Percentiles rank a stretch among this genome's conserved stretches.
These are phyloP conservation scores for Sceliomorpha sp. DNA, from an alignment of 2,888 invertebrate species.

Conservation along the genomic window DNA sequence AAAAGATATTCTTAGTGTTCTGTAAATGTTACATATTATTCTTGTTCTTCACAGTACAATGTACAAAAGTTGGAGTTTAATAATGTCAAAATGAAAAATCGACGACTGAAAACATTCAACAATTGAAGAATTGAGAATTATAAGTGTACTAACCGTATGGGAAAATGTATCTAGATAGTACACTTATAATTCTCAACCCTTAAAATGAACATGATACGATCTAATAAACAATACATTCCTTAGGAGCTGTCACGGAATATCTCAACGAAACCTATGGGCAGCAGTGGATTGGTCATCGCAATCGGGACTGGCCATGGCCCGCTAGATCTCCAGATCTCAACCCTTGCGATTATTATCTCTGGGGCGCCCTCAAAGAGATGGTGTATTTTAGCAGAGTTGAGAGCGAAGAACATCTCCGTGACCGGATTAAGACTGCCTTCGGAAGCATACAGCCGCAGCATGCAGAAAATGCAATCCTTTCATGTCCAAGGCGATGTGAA, in stretches of 20 bases:
- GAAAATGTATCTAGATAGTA: too few species aligned
- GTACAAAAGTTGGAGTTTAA: too few species aligned
- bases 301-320: neutral
- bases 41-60: too few species aligned
- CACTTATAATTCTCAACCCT: too few species aligned
- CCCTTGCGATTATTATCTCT: neutral
- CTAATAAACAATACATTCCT: neutral
- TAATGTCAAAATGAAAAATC: too few species aligned
- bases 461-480: neutral
- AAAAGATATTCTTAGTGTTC: too few species aligned
- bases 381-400: conserved; percentile 1
- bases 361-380: conserved; percentile 1
- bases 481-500: too few species aligned
- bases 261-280: neutral
- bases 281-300: conserved; percentile 1
- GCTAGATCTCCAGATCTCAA: conserved; percentile 1
- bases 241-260: conserved; percentile 1
- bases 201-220: too few species aligned
- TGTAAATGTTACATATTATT: too few species aligned
- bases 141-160: too few species aligned
- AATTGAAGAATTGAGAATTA: too few species aligned
- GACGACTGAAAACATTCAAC: too few species aligned
- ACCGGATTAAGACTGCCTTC: conserved; percentile 1
- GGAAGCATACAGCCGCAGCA: neutral
- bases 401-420: neutral